A percentile compares a stretch with the other conserved stretches of the same genome.
Evolutionary conservation across 2,113 vertebrate species (phyloP).

Genomic region (Zingel zingel): DNA sequence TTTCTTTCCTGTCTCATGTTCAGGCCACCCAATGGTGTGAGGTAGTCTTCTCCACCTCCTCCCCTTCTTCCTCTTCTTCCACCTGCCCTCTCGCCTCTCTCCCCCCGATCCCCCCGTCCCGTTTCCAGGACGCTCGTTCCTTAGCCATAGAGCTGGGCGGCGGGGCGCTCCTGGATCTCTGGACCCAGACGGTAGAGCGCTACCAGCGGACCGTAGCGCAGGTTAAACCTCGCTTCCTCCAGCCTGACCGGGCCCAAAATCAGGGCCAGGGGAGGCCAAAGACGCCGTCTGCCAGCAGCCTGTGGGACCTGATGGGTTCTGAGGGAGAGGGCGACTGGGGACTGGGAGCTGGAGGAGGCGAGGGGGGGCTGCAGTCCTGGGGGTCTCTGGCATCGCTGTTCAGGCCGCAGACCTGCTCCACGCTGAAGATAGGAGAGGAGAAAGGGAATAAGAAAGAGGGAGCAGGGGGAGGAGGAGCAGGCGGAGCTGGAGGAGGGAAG

Average conservation of each 20-base stretch:
- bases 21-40: conserved; percentile 90
- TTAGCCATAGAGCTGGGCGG: conserved; percentile 88
- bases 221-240: conserved; percentile 84
- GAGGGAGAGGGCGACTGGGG: conserved; percentile 82
- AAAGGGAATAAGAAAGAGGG: conserved; percentile 75
- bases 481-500: conserved; percentile 78
- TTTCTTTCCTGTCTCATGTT: neutral
- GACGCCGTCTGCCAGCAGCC: conserved; percentile 67
- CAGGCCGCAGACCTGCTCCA: conserved; percentile 85
- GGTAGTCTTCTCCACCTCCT: conserved; percentile 80
- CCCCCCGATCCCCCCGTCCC: conserved; percentile 85
- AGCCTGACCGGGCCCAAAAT: conserved; percentile 73
- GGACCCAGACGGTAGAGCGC: conserved; percentile 85
- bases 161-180: conserved; percentile 84
- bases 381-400: conserved; percentile 85
- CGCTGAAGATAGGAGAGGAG: conserved; percentile 84
- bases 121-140: conserved; percentile 89
- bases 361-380: conserved; percentile 84
- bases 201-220: conserved; percentile 85
- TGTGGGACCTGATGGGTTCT: conserved; percentile 80
- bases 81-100: conserved; percentile 79
- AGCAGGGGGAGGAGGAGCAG: conserved; percentile 39
- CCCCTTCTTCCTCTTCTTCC: conserved; percentile 56
- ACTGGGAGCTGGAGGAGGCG: conserved; percentile 70
- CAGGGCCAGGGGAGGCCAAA: conserved; percentile 64